Base-by-base conservation (phyloP, 2,113 vertebrate species). In the Gorsachius goisagi region DNA sequence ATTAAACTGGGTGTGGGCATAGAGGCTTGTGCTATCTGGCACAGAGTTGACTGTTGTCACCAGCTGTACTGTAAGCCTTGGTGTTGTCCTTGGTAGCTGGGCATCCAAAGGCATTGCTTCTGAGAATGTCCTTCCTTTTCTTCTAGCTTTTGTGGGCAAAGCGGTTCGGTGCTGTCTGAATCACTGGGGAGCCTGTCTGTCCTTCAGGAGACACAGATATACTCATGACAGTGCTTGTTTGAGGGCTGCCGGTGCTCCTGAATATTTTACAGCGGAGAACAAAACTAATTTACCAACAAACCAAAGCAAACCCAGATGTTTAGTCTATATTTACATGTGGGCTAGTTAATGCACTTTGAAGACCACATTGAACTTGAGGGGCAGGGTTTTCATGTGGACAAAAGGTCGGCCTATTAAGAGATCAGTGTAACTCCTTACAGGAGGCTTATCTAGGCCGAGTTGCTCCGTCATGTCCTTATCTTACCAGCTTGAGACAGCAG, bases 11-110 rank as follows among this genome's bases (percentile, higher is more conserved):
- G 10, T 33, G 41, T 62, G 63, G 63, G 19, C 67, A 33, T 16
- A 0, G 1, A 75, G 35, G 47, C 23, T 62, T 45, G 53, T 2
- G 7, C 19, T n/a, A 3, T 13, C 14, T 78, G 52, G 15, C 52
- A 41, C 20, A 45, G 73, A 41, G n/a, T 4, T 73, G 52, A 21
- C 33, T 30, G 69, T 39, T 75, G n/a, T 47, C 19, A 58, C 21
- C 56, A 39, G 47, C 41, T 37, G 24, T 30, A 3, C 35, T n/a
- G 50, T 28, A 27, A 64, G 63, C 32, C 35, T 22, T 45, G 64
- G 12, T 0, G 2, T 58, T 71, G 35, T 18, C 37, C n/a, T 30
- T 82, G 26, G 53, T 76, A 47, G 26, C 11, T 16, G 5, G 17
- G 53, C 55, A 39, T 68, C 45, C 37, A 39, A 49, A 33, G 21